These are phyloP conservation scores for Leuciscus waleckii DNA, from an alignment of 2,797 vertebrate species.

Conservation along the genomic window DNA sequence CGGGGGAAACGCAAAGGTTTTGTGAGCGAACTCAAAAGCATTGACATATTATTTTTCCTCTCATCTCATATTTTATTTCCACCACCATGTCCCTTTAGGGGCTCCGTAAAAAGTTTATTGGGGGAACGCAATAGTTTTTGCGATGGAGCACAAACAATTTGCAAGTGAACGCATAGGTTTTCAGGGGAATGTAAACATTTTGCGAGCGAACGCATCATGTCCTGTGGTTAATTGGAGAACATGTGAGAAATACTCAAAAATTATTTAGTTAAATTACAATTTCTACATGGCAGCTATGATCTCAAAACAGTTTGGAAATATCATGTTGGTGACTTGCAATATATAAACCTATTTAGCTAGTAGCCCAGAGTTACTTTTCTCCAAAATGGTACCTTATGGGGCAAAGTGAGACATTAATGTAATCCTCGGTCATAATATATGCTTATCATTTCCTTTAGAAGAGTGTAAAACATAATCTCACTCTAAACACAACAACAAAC, in stretches of 20 bases:
- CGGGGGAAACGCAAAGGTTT: too few relatives aligned
- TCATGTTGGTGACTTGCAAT: neutral
- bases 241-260: neutral
- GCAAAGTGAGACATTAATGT: neutral
- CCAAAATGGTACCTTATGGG: neutral
- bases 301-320: neutral
- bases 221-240: neutral
- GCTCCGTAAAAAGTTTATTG: too few relatives aligned
- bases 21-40: too few relatives aligned
- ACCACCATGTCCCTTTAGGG: too few relatives aligned
- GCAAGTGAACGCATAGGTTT: too few relatives aligned
- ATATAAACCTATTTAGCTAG: neutral
- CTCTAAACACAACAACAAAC: slow-evolving; percentile 19
- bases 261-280: neutral
- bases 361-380: neutral
- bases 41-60: too few relatives aligned
- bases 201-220: neutral
- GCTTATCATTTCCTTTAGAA: neutral
- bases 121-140: too few relatives aligned
- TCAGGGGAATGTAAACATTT: too few relatives aligned
- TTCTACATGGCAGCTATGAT: neutral
- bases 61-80: too few relatives aligned
- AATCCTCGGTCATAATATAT: neutral
- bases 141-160: too few relatives aligned
- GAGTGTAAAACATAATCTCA: neutral